These are phyloP conservation scores for Heliconius ethilla DNA, from an alignment of 2,888 invertebrate species.

Conservation along the genomic window DNA sequence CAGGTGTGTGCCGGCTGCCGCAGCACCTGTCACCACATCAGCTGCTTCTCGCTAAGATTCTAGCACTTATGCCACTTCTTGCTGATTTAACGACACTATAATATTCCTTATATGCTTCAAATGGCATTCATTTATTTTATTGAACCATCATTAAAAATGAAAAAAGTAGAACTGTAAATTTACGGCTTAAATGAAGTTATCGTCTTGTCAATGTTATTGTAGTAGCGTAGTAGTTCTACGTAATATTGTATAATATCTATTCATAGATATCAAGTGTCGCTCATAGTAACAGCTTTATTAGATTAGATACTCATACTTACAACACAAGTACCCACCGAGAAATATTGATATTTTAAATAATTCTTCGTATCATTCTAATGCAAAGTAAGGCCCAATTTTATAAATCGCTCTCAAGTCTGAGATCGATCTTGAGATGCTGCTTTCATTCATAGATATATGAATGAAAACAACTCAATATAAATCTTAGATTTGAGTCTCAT, in stretches of 20 bases:
- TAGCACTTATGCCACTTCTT: slow-evolving; percentile 49
- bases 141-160: not conserved
- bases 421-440: no score
- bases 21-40: slow-evolving; percentile 77
- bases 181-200: not conserved
- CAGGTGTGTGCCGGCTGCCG: slow-evolving; percentile 76
- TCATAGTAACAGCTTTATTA: slow-evolving; percentile 38
- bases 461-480: no score
- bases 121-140: not conserved
- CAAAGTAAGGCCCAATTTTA: not conserved
- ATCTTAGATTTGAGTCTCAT: no score
- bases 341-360: not conserved
- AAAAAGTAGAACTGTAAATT: not conserved
- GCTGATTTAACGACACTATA: slow-evolving; percentile 44
- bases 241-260: slow-evolving; percentile 19
- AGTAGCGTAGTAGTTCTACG: not conserved
- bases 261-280: slow-evolving; percentile 33
- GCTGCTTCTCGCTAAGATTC: slow-evolving; percentile 72
- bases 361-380: not conserved
- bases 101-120: slow-evolving; percentile 37
- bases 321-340: not conserved
- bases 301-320: slow-evolving; percentile 7
- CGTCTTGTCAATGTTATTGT: not conserved
- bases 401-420: no score
- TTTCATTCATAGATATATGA: no score